These are phyloP conservation scores for Meloe dianella DNA, from an alignment of 2,888 invertebrate genomes.

Conservation along the genomic window DNA sequence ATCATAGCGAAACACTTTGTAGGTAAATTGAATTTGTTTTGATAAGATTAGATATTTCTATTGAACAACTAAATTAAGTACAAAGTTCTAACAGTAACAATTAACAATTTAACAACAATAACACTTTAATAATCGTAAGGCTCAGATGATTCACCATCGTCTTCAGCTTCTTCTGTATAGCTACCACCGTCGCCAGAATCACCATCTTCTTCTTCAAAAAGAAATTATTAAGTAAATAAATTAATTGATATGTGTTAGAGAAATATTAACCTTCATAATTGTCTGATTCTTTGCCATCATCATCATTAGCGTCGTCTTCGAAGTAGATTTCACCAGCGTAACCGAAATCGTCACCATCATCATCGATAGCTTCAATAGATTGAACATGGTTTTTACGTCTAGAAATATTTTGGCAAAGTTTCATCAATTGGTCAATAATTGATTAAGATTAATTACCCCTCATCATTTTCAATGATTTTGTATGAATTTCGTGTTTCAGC, in stretches of 20 bases:
- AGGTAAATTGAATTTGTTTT: not conserved
- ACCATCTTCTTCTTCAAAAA: constrained; percentile 37
- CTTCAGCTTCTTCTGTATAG: constrained; percentile 25
- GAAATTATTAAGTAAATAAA: not conserved
- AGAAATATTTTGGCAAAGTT: not conserved
- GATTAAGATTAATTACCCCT: not conserved
- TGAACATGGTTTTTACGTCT: constrained; percentile 31
- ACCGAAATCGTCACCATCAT: constrained; percentile 35
- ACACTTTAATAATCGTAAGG: constrained; percentile 39
- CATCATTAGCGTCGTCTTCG: constrained; percentile 16
- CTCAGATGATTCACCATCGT: constrained; percentile 38
- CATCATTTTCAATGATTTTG: constrained; percentile 48
- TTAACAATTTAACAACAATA: constrained; percentile 20
- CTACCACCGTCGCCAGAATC: constrained; percentile 37
- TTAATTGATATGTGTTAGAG: too few relatives aligned
- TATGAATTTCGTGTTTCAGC: constrained; percentile 47
- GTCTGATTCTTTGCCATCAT: constrained; percentile 33
- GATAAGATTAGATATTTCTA: constrained; percentile 3
- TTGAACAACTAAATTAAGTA: not conserved
- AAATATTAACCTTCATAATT: not conserved
- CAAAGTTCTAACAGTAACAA: constrained; percentile 21
- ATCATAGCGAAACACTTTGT: too few relatives aligned
- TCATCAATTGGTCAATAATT: not conserved
- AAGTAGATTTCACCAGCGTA: constrained; percentile 27
- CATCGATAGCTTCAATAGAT: constrained; percentile 31